Conservation (phyloP, 1,140 invertebrate species). For the Dendrolimus kikuchii region DNA sequence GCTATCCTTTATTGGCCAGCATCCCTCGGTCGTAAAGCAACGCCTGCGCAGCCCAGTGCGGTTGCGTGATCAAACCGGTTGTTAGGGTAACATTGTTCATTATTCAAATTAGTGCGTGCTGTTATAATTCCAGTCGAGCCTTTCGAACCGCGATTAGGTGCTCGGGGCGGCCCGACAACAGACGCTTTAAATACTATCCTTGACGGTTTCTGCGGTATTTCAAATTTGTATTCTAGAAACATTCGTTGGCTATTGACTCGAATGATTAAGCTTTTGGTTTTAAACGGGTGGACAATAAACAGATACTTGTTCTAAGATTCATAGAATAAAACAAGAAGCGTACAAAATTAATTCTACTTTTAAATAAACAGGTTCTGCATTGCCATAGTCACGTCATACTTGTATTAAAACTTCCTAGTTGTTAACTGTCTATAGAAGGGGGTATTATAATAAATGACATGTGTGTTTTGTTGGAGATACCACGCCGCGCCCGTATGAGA, state of each 20-base stretch:
- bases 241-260: too few relatives aligned
- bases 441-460: constrained; percentile 50
- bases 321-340: too few relatives aligned
- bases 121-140: constrained; percentile 47
- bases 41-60: constrained; percentile 22
- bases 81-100: constrained; percentile 49
- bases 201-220: constrained; percentile 6
- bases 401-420: constrained; percentile 32
- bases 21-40: constrained; percentile 34
- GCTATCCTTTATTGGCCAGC: constrained; percentile 36
- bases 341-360: constrained; percentile 4
- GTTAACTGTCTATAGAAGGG: constrained; percentile 31
- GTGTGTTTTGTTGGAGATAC: constrained; percentile 39
- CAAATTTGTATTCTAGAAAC: not conserved
- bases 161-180: constrained; percentile 15
- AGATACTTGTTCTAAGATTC: too few relatives aligned
- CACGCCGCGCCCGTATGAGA: constrained; percentile 22
- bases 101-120: constrained; percentile 57
- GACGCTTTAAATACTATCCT: constrained; percentile 12
- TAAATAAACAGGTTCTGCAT: constrained; percentile 12
- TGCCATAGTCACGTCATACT: constrained; percentile 35
- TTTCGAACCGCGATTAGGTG: constrained; percentile 34
- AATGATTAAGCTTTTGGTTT: too few relatives aligned
- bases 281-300: too few relatives aligned
- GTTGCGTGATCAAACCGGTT: constrained; percentile 46